Base-by-base conservation (phyloP, 2,113 vertebrate genomes). In the Rhea pennata region DNA sequence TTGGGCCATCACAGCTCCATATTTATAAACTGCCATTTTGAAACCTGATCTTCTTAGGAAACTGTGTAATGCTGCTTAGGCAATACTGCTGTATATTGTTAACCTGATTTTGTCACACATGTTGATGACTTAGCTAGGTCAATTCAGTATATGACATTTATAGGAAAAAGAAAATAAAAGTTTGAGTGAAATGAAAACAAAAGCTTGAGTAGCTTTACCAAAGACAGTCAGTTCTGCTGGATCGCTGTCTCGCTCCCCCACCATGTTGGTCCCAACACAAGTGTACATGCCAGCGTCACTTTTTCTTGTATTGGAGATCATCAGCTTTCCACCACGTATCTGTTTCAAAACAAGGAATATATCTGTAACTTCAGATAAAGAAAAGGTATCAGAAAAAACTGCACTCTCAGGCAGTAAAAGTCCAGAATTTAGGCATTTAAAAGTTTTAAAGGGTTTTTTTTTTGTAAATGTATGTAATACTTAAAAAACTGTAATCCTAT, bases 211-310 rank as follows among this genome's bases (percentile, higher is more conserved):
- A 0, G 5, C 46, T 96, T 98, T 98, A 99, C 99, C 99, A 86
- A 99, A 99, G 89, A 99, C 99, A 19, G 99, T 99, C 74, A 99
- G 98, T 94, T 99, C 99, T 72, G 99, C 99, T 0, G 99, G 99
- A 73, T 99, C 99, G 2, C 99, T 99, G 97, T 99, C 99, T 40
- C 99, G 96, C 92, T 99, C 99, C 40, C 99, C 99, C 74, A 99
- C 99, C 99, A 99, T 99, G 94, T 99, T 99, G 93, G 99, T 99
- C 12, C 99, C 99, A 56, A 99, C 99, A 90, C 99, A 99, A 31
- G 98, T 98, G 84, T 99, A 99, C 98, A 99, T 99, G 44, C 99
- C 99, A 1, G 99, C 99, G 53, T 99, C 99, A 5, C 98, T 99
- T 94, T 99, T 99, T 42, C 98, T 98, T 36, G 99, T 99, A 92